These are phyloP conservation scores for Amazonetta brasiliensis DNA, from an alignment of 2,797 vertebrate species.

Conservation along the genomic window DNA sequence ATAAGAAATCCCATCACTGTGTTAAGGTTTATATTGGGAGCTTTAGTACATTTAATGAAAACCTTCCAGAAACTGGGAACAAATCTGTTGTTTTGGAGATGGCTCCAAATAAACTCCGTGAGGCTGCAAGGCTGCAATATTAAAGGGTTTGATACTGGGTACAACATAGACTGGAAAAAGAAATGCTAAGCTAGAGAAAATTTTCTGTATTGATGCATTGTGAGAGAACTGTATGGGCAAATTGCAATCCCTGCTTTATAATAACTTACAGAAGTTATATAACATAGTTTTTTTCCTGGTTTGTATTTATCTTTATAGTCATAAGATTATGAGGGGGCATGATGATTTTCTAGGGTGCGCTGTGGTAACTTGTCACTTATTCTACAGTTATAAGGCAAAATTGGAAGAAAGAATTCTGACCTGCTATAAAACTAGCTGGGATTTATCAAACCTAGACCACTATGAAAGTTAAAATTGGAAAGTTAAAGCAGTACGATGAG, in stretches of 20 bases:
- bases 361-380: not conserved
- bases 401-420: not conserved
- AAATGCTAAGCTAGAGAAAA: not conserved
- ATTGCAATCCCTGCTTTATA: not conserved
- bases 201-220: not conserved
- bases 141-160: conserved; percentile 8
- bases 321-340: not conserved
- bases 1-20: not conserved
- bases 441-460: not conserved
- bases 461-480: not conserved
- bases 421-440: not conserved
- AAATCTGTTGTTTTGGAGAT: conserved; percentile 14
- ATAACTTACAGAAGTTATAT: not conserved
- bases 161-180: not conserved
- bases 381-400: not conserved
- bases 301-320: not conserved
- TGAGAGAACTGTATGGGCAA: not conserved
- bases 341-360: not conserved
- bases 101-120: not conserved
- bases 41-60: not conserved
- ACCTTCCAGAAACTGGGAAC: not conserved
- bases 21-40: not conserved
- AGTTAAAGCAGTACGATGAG: too few relatives aligned
- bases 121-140: not conserved
- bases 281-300: not conserved